These are phyloP conservation scores for Rhinogobio ventralis DNA, from an alignment of 2,797 vertebrate genomes.

Conservation along the genomic window DNA sequence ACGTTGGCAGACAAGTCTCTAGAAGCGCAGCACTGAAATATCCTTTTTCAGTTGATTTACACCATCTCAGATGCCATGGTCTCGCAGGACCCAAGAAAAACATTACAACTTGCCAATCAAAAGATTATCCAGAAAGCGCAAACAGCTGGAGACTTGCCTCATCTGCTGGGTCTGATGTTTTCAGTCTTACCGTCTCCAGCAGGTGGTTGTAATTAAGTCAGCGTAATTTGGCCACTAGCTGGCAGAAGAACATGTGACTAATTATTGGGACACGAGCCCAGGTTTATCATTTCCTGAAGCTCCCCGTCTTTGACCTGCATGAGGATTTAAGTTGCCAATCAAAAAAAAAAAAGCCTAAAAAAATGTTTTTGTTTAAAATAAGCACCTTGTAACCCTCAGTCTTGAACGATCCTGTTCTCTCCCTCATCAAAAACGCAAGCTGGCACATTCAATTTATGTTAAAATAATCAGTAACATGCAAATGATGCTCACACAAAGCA, in stretches of 20 bases:
- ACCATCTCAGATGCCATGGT: constrained; percentile 52
- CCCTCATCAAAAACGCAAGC: constrained; percentile 35
- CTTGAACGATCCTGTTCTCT: constrained; percentile 1
- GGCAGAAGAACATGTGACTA: constrained; percentile 60
- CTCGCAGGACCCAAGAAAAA: constrained; percentile 63
- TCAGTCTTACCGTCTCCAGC: constrained; percentile 52
- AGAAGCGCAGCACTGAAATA: constrained; percentile 52
- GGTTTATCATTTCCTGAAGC: constrained; percentile 58
- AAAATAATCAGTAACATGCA: constrained; percentile 69
- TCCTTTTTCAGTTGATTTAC: constrained; percentile 68
- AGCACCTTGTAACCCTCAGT: constrained; percentile 17
- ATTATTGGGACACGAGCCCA: constrained; percentile 67
- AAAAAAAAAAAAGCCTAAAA: constrained; percentile 22
- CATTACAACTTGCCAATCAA: constrained; percentile 68
- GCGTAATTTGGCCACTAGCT: constrained; percentile 50
- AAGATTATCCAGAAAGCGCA: constrained; percentile 52
- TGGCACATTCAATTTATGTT: constrained; percentile 63
- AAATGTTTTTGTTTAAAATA: background rate
- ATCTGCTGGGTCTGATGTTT: constrained; percentile 50
- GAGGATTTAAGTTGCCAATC: constrained; percentile 26
- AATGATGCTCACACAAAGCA: constrained; percentile 63
- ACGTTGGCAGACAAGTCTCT: constrained; percentile 49
- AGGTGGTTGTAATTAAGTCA: constrained; percentile 68
- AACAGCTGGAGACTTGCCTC: constrained; percentile 63
- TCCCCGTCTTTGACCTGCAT: constrained; percentile 40